Base-by-base conservation (phyloP, 2,113 vertebrate genomes). In the Eupsittula cactorum region DNA sequence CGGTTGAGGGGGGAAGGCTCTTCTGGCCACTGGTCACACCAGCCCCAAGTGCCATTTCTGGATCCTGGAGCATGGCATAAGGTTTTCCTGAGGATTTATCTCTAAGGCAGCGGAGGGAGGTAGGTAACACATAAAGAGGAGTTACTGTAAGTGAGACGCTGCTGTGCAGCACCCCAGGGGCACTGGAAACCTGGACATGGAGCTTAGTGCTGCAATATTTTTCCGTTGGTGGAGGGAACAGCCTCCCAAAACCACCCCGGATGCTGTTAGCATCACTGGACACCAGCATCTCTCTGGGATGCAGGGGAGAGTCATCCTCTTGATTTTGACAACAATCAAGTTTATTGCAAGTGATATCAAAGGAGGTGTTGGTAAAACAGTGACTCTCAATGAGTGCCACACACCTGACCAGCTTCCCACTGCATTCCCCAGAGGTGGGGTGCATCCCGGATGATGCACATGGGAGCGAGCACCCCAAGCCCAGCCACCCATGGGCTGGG, bases 341-440 rank as follows among this genome's bases (percentile, higher is more conserved):
- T 23, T 74, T 15, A 8, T 21, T 16, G 8, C 0, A 0, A n/a
- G 68, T 4, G 14, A 27, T 42, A 10, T 46, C 46, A 28, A 44
- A 41, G 5, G 14, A 59, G 18, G 10, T 10, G 6, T 31, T 3
- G 21, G 14, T 13, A 55, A 53, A 33, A 13, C 59, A 4, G 1
- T 0, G 1, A 33, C 47, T 57, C 8, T 2, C 0, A 17, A 1
- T 21, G 68, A 29, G 74, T 33, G 1, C 23, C 1, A 7, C 3
- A 0, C 4, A 37, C 31, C 21, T 8, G 60, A 1, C 16, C 1
- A 11, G 24, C 69, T 41, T 17, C 49, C 27, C 1, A 3, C 18
- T 11, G 50, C 6, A 1, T 6, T 46, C 52, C 21, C 21, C 6
- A 10, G 70, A 28, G 35, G 17, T 1, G 7, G 13, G 23, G 13